phyloP scores from a whole-genome alignment of 2,797 vertebrate species.

The Adelosebastes latens region DNA sequence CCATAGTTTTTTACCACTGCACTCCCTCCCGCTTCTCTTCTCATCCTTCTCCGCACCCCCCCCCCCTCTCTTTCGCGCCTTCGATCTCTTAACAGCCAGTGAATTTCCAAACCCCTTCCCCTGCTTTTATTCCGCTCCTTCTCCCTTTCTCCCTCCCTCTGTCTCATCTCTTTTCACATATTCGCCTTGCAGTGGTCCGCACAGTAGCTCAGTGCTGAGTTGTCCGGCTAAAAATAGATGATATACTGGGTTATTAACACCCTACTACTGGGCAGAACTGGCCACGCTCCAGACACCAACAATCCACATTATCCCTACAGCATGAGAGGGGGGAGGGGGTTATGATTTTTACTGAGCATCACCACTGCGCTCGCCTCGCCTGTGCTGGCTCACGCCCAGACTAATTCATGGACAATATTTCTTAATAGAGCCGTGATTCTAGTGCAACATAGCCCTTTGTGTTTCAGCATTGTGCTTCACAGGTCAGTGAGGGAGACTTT shows the following conservation, averaged over 20 bases:
- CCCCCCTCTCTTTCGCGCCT: constrained; percentile 15
- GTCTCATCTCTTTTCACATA: constrained; percentile 34
- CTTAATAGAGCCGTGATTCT: constrained; percentile 32
- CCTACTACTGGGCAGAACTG: constrained; percentile 57
- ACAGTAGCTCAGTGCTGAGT: constrained; percentile 43
- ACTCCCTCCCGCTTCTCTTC: constrained; percentile 23
- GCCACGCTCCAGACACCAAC: constrained; percentile 64
- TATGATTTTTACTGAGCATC: constrained; percentile 37
- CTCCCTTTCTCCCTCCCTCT: background rate
- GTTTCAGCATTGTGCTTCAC: constrained; percentile 16
- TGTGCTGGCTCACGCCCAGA: constrained; percentile 38
- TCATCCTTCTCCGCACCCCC: background rate
- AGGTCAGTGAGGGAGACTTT: constrained; percentile 10
- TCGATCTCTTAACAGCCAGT: constrained; percentile 28
- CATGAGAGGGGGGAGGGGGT: background rate
- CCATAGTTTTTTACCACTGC: constrained; percentile 42
- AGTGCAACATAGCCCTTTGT: constrained; percentile 12
- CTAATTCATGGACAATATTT: constrained; percentile 39
- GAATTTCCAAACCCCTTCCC: constrained; percentile 42
- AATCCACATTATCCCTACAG: constrained; percentile 62
- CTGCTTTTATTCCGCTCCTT: constrained; percentile 16
- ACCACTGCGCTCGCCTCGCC: constrained; percentile 11
- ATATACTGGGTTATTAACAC: constrained; percentile 71
- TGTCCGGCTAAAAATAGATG: constrained; percentile 67
- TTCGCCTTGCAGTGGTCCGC: constrained; percentile 30